Percentiles rank a stretch among this genome's conserved stretches.
Evolutionary conservation across 1,140 invertebrate species (phyloP).

Genomic region (Drosophila orosa): DNA sequence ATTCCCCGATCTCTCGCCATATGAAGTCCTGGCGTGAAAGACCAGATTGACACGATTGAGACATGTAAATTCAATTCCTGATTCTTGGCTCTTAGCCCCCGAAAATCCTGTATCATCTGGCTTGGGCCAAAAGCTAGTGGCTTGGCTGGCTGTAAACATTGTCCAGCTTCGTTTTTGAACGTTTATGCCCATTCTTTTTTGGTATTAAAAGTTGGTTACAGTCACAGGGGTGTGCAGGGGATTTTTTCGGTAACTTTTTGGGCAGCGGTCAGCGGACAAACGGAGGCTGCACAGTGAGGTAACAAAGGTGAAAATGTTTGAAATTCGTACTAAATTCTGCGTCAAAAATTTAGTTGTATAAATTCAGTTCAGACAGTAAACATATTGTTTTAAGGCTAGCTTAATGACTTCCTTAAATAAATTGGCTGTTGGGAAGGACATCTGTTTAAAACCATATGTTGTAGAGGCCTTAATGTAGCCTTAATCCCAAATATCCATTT

Average conservation of each 20-base stretch:
- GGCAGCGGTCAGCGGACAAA: conserved; percentile 23
- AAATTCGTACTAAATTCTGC: not conserved
- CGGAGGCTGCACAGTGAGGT: conserved; percentile 8
- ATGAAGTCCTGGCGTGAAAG: not conserved
- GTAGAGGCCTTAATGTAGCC: not conserved
- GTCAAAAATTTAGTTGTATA: not conserved
- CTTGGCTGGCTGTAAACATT: conserved; percentile 9
- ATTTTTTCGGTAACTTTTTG: conserved; percentile 17
- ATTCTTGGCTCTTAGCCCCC: not conserved
- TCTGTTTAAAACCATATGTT: not conserved
- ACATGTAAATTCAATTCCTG: not conserved
- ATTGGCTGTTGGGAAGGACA: not conserved
- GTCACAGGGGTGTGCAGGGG: conserved; percentile 1
- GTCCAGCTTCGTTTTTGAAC: conserved; percentile 8
- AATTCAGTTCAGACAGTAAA: too few species aligned
- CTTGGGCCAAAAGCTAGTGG: conserved; percentile 14
- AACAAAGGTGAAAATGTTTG: not conserved
- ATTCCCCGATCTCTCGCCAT: not conserved
- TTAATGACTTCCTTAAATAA: too few species aligned
- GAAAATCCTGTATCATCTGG: conserved; percentile 19
- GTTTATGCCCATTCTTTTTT: conserved; percentile 8
- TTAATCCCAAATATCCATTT: not conserved
- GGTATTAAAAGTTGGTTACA: conserved; percentile 30
- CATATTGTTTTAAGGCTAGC: too few species aligned
- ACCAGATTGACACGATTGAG: conserved; percentile 10